A percentile compares a stretch with the other conserved stretches of the same genome.
Conservation (phyloP, 2,888 invertebrate species). For the Pocota personata region DNA sequence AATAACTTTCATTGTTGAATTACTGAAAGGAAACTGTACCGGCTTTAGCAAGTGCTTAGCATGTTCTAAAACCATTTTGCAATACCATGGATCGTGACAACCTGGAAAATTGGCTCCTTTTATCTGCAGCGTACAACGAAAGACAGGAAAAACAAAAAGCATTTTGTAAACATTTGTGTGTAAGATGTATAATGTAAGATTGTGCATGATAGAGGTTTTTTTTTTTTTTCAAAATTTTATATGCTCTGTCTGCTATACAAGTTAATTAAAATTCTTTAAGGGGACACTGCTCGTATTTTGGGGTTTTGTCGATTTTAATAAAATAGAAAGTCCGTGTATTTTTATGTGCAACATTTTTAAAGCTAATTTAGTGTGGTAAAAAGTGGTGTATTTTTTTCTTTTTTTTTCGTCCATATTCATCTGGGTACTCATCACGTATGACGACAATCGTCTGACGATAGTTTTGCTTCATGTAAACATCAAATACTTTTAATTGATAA, state of each 20-base stretch:
- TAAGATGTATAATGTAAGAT: constrained; percentile 55
- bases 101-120: constrained; percentile 98
- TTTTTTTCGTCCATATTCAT: too few relatives aligned
- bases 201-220: constrained; percentile 51
- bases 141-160: constrained; percentile 71
- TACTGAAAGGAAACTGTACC: constrained; percentile 86
- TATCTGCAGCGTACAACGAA: constrained; percentile 86
- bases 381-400: neutral
- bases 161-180: constrained; percentile 69
- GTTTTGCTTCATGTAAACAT: too few relatives aligned
- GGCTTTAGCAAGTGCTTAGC: constrained; percentile 97
- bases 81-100: constrained; percentile 96
- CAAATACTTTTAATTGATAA: too few relatives aligned
- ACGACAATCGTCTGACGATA: too few relatives aligned
- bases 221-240: neutral
- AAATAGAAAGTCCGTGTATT: too few relatives aligned
- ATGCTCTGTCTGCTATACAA: neutral
- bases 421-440: too few relatives aligned
- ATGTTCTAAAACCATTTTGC: constrained; percentile 97
- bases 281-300: too few relatives aligned
- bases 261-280: constrained; percentile 1
- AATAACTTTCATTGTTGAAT: constrained; percentile 60
- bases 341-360: neutral
- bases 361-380: neutral
- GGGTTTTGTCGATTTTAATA: too few relatives aligned